Percentiles rank a stretch among this genome's conserved stretches.
Evolutionary conservation across 2,797 vertebrate genomes (phyloP).

Genomic region (Telmatherina bonti): DNA sequence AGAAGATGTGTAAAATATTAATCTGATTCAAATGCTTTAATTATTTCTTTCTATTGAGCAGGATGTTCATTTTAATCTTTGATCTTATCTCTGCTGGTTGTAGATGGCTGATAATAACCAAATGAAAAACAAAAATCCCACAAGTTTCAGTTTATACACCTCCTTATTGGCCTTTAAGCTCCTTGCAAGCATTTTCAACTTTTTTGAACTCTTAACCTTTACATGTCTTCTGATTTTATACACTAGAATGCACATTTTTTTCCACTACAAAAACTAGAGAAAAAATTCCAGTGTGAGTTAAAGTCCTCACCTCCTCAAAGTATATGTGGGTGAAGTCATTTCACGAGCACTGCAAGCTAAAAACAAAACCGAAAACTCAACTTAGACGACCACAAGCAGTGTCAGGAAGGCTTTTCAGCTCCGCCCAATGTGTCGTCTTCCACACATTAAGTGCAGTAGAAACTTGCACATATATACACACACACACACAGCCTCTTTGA

Average conservation of each 20-base stretch:
- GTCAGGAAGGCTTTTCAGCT: slow-evolving; percentile 56
- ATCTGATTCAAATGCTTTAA: slow-evolving; percentile 14
- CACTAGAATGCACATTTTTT: background rate
- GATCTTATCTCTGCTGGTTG: background rate
- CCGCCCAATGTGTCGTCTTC: slow-evolving; percentile 38
- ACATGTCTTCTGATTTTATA: background rate
- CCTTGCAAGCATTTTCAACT: background rate
- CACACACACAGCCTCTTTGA: slow-evolving; percentile 59
- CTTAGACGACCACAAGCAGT: slow-evolving; percentile 63
- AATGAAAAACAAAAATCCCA: slow-evolving; percentile 31
- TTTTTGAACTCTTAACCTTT: background rate
- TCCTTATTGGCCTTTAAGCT: slow-evolving; percentile 10
- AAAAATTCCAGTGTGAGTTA: background rate
- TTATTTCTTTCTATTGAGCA: slow-evolving; percentile 19
- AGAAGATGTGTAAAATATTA: background rate
- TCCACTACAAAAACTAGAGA: background rate
- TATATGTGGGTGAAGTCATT: slow-evolving; percentile 46
- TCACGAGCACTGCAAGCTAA: slow-evolving; percentile 51
- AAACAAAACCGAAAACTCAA: slow-evolving; percentile 70
- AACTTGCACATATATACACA: slow-evolving; percentile 52
- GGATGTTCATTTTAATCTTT: too few species aligned
- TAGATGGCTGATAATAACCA: slow-evolving; percentile 35
- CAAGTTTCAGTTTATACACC: slow-evolving; percentile 5
- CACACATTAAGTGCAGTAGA: slow-evolving; percentile 15
- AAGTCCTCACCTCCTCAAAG: background rate